A percentile compares a stretch with the other conserved stretches of the same genome.
Evolutionary conservation across 2,888 invertebrate genomes (phyloP).

Genomic region (Conus canariensis): DNA sequence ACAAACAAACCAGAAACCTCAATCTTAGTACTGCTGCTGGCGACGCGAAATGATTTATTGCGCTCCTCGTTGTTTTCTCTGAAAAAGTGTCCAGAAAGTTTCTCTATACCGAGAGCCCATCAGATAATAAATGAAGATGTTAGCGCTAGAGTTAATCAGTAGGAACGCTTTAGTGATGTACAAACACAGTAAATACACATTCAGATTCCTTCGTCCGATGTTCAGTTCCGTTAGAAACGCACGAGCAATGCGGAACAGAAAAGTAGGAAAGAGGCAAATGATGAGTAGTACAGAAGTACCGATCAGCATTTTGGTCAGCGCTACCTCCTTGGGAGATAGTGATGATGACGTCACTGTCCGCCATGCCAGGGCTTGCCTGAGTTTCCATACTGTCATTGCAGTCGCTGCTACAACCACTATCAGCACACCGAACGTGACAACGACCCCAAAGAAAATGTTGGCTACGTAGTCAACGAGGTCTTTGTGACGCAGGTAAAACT

Average conservation of each 20-base stretch:
- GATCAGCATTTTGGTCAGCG: not conserved
- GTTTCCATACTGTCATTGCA: not conserved
- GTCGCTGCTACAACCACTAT: not conserved
- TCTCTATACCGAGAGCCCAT: slow-evolving; percentile 8
- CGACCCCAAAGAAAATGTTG: not conserved
- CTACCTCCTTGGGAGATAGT: not conserved
- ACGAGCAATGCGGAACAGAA: too few relatives aligned
- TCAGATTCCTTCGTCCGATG: not conserved
- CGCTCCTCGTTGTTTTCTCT: too few relatives aligned
- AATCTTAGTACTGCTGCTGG: too few relatives aligned
- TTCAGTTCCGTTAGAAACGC: not conserved
- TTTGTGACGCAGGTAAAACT: not conserved
- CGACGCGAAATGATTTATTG: too few relatives aligned
- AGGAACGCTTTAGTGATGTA: not conserved
- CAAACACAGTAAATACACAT: not conserved
- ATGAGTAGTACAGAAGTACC: not conserved
- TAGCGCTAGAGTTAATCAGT: not conserved
- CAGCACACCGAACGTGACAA: not conserved
- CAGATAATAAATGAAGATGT: not conserved
- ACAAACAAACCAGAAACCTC: too few relatives aligned
- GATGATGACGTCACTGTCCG: not conserved
- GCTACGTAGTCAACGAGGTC: not conserved
- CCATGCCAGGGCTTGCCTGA: not conserved
- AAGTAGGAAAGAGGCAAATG: not conserved
- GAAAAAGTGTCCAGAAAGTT: not conserved